A percentile compares a stretch with the other conserved stretches of the same genome.
phyloP scores from a whole-genome alignment of 2,113 vertebrate genomes.

The Rhinichthys klamathensis region DNA sequence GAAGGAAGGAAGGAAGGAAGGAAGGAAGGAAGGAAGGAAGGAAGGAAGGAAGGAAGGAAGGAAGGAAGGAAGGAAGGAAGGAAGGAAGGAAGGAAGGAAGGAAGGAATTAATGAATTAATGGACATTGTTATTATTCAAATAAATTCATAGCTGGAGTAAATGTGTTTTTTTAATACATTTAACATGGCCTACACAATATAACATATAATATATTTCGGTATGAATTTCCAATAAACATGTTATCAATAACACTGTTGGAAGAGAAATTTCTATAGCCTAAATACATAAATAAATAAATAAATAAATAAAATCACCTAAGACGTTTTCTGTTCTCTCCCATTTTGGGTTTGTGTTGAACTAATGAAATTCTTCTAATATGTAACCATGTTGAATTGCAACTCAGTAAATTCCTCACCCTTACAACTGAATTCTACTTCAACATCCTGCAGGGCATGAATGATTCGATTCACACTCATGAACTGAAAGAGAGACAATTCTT shows the following conservation, averaged over 20 bases:
- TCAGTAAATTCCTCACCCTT: neutral
- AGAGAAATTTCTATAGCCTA: neutral
- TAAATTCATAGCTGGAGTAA: neutral
- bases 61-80: no score
- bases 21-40: no score
- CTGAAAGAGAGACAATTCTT: neutral
- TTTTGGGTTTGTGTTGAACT: no score
- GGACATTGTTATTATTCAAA: no score
- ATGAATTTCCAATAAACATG: neutral
- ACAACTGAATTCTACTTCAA: neutral
- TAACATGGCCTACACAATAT: neutral
- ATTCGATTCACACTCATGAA: conserved; percentile 2
- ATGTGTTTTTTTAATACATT: neutral
- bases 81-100: no score
- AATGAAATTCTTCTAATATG: neutral
- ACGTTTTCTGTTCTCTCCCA: no score
- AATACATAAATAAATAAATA: neutral
- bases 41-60: no score
- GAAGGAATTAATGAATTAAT: no score
- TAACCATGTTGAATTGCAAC: neutral
- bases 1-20: no score
- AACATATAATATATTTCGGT: neutral
- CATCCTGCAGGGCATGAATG: neutral
- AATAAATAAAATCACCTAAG: no score
- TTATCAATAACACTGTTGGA: neutral